Evolutionary conservation across 2,888 invertebrate genomes (phyloP), one percentile per base, ranked within the genome.

Genomic region (Diarsia mendica): DNA sequence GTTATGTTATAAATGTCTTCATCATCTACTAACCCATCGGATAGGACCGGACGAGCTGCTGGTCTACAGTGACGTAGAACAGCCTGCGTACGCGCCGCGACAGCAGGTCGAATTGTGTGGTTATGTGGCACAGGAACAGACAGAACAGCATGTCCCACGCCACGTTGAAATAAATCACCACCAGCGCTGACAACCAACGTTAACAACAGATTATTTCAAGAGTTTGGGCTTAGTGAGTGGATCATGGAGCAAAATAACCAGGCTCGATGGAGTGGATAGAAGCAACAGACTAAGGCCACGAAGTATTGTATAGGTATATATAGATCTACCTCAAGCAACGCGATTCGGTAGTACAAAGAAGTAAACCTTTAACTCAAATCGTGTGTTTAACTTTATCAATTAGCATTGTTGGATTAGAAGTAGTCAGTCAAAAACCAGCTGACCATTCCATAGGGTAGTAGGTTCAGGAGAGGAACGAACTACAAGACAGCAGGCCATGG

Each of bases 121-220:
- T 89, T 72, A 92, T 89, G 78, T 92, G 92, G 67, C 88, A 89
- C 60, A 92, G 77, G 53, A 89, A 90, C 49, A 90, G 82, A 68
- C 91, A 92, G 83, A 92, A 92, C 51, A 91, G 58, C 44, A 92
- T 83, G 76, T 92, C 92, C 67, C 89, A 89, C 28, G 85, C 75
- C 65, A 90, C 75, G 81, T 90, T 90, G 64, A 86, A 82, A 82
- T 87, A 90, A 15, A 92, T 84, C 28, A 87, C 85, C 23, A 84
- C n/a, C 60, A 84, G 23, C 11, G 82, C 76, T 72, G 79, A 75
- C 67, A 88, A 90, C 85, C 23, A 58, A 78, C 33, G 28, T 13
- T 20, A 8, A 55, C 23, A 60, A 15, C 48, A 48, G 39, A n/a
- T 44, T 72, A 23, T 39, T 70, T 46, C 9, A 63, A 11, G 10